Conservation (phyloP, 2,797 vertebrate species). For the Dermochelys coriacea region DNA sequence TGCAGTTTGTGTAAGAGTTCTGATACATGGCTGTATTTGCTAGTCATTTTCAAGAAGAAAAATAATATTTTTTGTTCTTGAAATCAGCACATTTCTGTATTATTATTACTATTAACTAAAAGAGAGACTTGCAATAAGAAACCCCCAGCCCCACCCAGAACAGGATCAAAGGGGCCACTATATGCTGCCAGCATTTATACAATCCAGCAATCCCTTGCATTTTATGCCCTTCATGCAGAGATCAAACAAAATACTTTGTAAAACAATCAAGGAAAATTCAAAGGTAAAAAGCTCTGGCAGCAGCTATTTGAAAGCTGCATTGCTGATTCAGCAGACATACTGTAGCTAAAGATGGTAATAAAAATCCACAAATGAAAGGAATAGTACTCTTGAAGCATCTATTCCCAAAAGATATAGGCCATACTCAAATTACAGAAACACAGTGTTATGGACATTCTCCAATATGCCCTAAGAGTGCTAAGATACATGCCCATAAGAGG, state of each 20-base stretch:
- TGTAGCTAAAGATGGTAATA: slow-evolving; percentile 51
- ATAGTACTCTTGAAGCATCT: slow-evolving; percentile 27
- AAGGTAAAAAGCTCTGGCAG: slow-evolving; percentile 61
- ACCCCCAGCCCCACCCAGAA: neutral
- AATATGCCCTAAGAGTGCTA: neutral
- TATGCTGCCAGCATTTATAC: neutral
- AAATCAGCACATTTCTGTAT: neutral
- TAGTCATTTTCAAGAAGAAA: neutral
- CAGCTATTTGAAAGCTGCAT: slow-evolving; percentile 50
- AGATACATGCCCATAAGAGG: neutral
- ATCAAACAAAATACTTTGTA: slow-evolving; percentile 16
- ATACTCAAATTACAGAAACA: slow-evolving; percentile 13
- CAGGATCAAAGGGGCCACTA: neutral
- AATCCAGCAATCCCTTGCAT: neutral
- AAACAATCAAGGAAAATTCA: slow-evolving; percentile 59
- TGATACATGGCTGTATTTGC: neutral
- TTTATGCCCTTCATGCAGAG: slow-evolving; percentile 26
- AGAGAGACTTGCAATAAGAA: neutral
- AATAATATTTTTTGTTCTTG: neutral
- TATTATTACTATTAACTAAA: neutral
- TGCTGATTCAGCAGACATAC: slow-evolving; percentile 62
- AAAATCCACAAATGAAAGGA: slow-evolving; percentile 53
- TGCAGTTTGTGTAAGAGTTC: neutral
- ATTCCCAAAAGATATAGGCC: slow-evolving; percentile 28
- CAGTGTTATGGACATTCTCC: neutral